A percentile compares a stretch with the other conserved stretches of the same genome.
These are phyloP conservation scores for Spheniscus humboldti DNA, from an alignment of 2,797 vertebrate genomes.

Conservation along the genomic window DNA sequence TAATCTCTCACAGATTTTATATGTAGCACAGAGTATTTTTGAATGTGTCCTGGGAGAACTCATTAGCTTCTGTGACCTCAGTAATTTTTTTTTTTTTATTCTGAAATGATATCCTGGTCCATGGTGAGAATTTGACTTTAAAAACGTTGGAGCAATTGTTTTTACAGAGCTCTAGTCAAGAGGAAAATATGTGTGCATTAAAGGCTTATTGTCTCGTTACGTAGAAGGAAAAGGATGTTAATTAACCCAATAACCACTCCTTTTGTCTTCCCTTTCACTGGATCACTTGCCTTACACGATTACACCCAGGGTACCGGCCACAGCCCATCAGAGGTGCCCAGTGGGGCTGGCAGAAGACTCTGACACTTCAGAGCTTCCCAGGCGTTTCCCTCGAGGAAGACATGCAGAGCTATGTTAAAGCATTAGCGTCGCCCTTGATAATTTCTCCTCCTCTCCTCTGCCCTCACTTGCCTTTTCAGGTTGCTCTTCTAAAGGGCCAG, in stretches of 20 bases:
- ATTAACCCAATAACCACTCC: background rate
- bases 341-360: background rate
- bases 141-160: background rate
- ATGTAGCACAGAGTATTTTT: background rate
- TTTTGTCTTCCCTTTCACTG: background rate
- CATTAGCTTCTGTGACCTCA: background rate
- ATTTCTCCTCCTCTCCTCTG: background rate
- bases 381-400: background rate
- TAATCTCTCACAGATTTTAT: background rate
- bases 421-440: background rate
- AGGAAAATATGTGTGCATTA: background rate
- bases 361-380: background rate
- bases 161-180: background rate
- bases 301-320: background rate
- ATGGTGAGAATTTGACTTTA: background rate
- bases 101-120: background rate
- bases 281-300: background rate
- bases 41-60: background rate
- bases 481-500: background rate
- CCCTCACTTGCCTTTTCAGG: background rate
- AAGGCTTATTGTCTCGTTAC: background rate
- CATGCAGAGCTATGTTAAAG: background rate
- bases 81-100: background rate
- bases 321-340: background rate
- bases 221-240: background rate